Base-by-base conservation (phyloP, 2,888 invertebrate genomes). In the Drosophila merina region DNA sequence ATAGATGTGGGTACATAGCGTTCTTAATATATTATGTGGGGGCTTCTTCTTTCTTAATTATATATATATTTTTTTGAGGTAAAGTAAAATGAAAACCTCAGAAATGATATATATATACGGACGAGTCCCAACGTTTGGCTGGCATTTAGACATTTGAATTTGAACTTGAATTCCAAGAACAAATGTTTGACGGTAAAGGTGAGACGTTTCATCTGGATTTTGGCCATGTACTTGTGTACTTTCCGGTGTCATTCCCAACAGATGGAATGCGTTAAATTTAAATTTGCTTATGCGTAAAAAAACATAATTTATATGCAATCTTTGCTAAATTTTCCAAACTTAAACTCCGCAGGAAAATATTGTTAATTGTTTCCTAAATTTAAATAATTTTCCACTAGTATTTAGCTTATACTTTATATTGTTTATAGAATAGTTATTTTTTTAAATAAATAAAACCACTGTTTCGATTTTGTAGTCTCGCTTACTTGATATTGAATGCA, bases 401-500 rank as follows among this genome's bases (percentile, higher is more conserved):
- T 4, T 33, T 5, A 4, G 14, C 14, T 14, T 14, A 14, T 14
- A 14, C 14, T 14, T 14, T 14, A 14, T 14, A 14, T 14, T 14
- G 14, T 14, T 14, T 14, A 14, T 14, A 14, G 1, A 14, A 0
- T 36, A 36, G 3, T 33, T 33, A 36, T 36, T 36, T 12, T 36
- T 12, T 36, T 5, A 2, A 36, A 12, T n/a, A n/a, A 36, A 36
- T 14, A 36, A n/a, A 36, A 1, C 4, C 5, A n/a, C 4, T 40
- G 4, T 14, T 40, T 33, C 1, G 33, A 3, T 20, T 42, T 8
- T 56, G 55, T 68, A 12, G n/a, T 14, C 25, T 55, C n/a, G 76
- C 92, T 92, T 92, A 92, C 92, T 92, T 92, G 92, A 86, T 92
- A 91, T 86, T 91, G 91, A 88, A 92, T 91, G 82, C 89, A 89